Evolutionary conservation across 2,888 invertebrate species (phyloP).

Genomic region (Caenorhabditis plicata): DNA sequence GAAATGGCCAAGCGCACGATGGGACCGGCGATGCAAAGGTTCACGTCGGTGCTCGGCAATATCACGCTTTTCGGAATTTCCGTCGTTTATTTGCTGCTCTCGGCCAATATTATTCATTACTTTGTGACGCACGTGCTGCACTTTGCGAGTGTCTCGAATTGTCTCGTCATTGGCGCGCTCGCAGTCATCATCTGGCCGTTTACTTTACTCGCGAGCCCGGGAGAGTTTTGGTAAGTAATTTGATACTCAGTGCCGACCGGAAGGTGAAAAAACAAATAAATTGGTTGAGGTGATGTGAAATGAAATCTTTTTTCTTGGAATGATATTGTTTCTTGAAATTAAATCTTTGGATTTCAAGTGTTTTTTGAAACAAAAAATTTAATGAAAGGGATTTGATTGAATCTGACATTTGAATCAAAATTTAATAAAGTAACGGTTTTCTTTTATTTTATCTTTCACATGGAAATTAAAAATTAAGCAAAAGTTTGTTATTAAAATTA

Average conservation of each 20-base stretch:
- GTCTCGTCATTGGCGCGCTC: conserved; percentile 21
- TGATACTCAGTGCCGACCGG: no score
- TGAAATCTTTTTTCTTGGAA: no score
- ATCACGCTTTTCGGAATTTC: conserved; percentile 60
- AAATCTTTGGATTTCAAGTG: no score
- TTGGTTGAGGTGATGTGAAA: background rate
- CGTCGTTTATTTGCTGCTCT: conserved; percentile 62
- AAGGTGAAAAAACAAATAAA: background rate
- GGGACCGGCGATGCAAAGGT: conserved; percentile 48
- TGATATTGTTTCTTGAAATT: no score
- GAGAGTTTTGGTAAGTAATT: conserved; percentile 59
- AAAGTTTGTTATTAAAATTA: no score
- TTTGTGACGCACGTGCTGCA: conserved; percentile 38
- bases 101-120: conserved; percentile 58
- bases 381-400: no score
- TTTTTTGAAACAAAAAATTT: no score
- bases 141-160: conserved; percentile 15
- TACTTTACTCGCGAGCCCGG: conserved; percentile 61
- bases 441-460: no score
- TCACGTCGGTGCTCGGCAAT: conserved; percentile 51
- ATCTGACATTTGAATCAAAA: no score
- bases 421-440: no score
- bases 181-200: conserved; percentile 56
- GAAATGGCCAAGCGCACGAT: conserved; percentile 62
- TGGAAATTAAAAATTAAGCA: no score